Base-by-base conservation (phyloP, 2,888 invertebrate species). In the Caenorhabditis zanzibari region DNA sequence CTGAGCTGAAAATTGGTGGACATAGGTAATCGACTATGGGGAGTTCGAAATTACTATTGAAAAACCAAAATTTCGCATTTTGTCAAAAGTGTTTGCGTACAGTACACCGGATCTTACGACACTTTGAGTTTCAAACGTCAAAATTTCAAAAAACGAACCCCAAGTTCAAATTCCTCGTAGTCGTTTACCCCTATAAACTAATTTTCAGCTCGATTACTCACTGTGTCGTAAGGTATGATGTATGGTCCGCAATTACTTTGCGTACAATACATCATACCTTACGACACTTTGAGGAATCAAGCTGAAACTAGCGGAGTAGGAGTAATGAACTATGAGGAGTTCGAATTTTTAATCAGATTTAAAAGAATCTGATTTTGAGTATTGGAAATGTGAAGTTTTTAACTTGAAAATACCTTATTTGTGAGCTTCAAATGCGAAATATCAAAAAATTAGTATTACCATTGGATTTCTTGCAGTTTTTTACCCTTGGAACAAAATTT, bases 191-290 rank as follows among this genome's bases (percentile, higher is more conserved):
- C 32, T 32, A 32, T 7, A n/a, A n/a, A 32, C 32, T 32, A 12
- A 38, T 47, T 47, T 47, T 47, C 7, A 19, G n/a, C 19, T 19
- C 19, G 9, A 9, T 38, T 19, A 9, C 35, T 32, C 35, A 9
- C 19, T 38, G 38, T 59, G 59, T 59, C 59, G 59, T 59, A 59
- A 59, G 35, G 9, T 59, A 1, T 38, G 19, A 38, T n/a, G 38
- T 22, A 16, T 35, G 0, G 59, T 59, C 3, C 38, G 59, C 59
- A 59, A 58, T 6, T 7, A 32, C 32, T 44, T 44, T 44, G 12
- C 44, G 44, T 44, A 2, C 44, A 44, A 9, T 44, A 14, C 44
- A 44, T 2, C 3, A n/a, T 0, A 44, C 10, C 44, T 44, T 44
- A 44, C 44, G 44, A 54, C 26, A 54, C 24, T 54, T 6, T 2